Base-by-base conservation (phyloP, 2,113 vertebrate genomes). In the Formicarius rufipectus region DNA sequence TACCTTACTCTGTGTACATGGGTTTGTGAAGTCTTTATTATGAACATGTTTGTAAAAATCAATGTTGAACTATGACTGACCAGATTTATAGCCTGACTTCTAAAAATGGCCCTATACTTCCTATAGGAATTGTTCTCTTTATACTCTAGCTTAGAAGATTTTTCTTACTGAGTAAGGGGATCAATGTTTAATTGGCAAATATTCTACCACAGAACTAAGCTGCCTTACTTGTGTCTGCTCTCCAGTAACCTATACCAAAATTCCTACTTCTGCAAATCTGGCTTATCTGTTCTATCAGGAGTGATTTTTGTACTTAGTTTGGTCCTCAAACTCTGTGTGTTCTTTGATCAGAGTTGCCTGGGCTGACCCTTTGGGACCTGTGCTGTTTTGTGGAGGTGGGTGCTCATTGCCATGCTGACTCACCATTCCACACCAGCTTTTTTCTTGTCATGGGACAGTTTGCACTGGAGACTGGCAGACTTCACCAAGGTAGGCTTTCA, bases 351-450 rank as follows among this genome's bases (percentile, higher is more conserved):
- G 35, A 66, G 62, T 42, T 89, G 24, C 33, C 42, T 68, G 39
- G 10, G 27, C 27, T 84, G 83, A 60, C 49, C 13, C 42, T 58
- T 30, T 10, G 40, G 39, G 35, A 80, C 33, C 52, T 56, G 35
- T 79, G 37, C 50, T 47, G 66, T 18, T 87, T 21, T 66, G 37
- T 25, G 22, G 28, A 19, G 20, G 18, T 50, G 28, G 7, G 6
- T 53, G 37, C 53, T 90, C n/a, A 18, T 37, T 68, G 33, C 19
- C 23, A 4, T 9, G 31, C 40, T 50, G 86, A 39, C 40, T 92
- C 42, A 35, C 5, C 11, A 2, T 6, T 37, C 40, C 8, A 9
- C 1, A 12, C 14, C 14, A 42, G 37, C 7, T 4, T 6, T 83
- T 87, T 22, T 90, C 12, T 45, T 74, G 4, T 40, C 28, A 7